A percentile compares a stretch with the other conserved stretches of the same genome.
Conservation (phyloP, 1,140 invertebrate species). For the Diprion similis region DNA sequence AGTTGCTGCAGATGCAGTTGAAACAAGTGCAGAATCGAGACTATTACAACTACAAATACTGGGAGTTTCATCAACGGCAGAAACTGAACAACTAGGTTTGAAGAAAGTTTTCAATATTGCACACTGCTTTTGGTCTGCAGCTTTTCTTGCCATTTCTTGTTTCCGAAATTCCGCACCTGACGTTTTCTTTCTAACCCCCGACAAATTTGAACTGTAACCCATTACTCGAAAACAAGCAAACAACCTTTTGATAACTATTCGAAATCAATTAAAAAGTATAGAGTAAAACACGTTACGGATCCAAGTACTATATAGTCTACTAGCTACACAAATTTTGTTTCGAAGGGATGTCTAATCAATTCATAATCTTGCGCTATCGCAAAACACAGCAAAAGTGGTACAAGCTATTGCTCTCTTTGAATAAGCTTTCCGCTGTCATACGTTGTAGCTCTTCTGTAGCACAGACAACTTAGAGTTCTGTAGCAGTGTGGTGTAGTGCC, state of each 20-base stretch:
- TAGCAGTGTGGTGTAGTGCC: not conserved
- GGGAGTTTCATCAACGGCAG: not conserved
- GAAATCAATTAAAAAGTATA: not conserved
- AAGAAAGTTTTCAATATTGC: not conserved
- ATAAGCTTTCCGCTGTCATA: conserved; percentile 2
- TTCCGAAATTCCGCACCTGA: not conserved
- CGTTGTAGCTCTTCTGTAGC: not conserved
- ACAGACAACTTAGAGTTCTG: too few relatives aligned
- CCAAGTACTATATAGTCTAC: not conserved
- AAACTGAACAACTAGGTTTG: conserved; percentile 1
- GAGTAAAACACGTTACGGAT: not conserved
- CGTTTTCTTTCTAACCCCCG: not conserved
- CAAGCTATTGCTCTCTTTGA: not conserved
- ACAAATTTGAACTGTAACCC: not conserved
- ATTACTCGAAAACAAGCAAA: not conserved
- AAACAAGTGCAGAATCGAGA: conserved; percentile 1
- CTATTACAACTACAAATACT: not conserved
- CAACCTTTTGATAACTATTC: not conserved
- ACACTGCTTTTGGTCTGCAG: not conserved
- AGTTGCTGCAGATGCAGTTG: not conserved
- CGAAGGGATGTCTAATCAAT: conserved; percentile 1
- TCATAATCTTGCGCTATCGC: conserved; percentile 2
- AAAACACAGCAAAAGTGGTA: not conserved
- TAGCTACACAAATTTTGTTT: not conserved
- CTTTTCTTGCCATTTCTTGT: not conserved